A percentile compares a stretch with the other conserved stretches of the same genome.
These are phyloP conservation scores for Loripinus fragilis DNA, from an alignment of 2,888 invertebrate genomes.

Conservation along the genomic window DNA sequence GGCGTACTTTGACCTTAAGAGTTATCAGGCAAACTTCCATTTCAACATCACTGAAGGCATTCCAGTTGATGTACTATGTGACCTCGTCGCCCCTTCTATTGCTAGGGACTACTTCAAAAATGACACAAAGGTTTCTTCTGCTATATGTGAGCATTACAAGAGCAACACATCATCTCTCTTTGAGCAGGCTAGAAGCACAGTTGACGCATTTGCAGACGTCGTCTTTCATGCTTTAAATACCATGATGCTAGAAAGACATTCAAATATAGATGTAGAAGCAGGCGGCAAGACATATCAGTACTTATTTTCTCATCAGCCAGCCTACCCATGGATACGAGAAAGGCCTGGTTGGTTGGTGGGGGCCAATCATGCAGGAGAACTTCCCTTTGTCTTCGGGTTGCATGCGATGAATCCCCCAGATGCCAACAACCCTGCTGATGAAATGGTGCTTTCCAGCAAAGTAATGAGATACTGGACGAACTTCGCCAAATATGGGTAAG, in stretches of 20 bases:
- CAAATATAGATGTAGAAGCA: constrained; percentile 93
- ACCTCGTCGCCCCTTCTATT: constrained; percentile 49
- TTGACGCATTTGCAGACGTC: constrained; percentile 51
- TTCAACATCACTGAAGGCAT: constrained; percentile 51
- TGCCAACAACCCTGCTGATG: constrained; percentile 86
- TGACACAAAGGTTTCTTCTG: constrained; percentile 27
- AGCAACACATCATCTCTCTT: neutral
- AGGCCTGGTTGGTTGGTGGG: constrained; percentile 97
- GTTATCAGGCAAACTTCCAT: constrained; percentile 38
- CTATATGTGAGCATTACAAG: constrained; percentile 54
- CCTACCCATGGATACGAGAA: constrained; percentile 87
- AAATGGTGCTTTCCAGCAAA: constrained; percentile 91
- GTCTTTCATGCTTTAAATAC: constrained; percentile 52
- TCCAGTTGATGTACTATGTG: constrained; percentile 43
- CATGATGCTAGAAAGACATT: constrained; percentile 87
- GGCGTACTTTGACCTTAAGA: constrained; percentile 45
- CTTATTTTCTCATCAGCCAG: constrained; percentile 91
- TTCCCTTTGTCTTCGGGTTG: constrained; percentile 96
- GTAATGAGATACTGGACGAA: constrained; percentile 98
- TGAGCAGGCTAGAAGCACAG: constrained; percentile 42
- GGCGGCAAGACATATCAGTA: constrained; percentile 96
- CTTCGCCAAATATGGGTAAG: constrained; percentile 97
- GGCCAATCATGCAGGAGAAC: constrained; percentile 97
- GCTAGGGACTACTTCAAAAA: constrained; percentile 35
- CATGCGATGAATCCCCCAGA: constrained; percentile 84